Conservation (phyloP, 2,797 vertebrate genomes). For the Myotis pilosus region DNA sequence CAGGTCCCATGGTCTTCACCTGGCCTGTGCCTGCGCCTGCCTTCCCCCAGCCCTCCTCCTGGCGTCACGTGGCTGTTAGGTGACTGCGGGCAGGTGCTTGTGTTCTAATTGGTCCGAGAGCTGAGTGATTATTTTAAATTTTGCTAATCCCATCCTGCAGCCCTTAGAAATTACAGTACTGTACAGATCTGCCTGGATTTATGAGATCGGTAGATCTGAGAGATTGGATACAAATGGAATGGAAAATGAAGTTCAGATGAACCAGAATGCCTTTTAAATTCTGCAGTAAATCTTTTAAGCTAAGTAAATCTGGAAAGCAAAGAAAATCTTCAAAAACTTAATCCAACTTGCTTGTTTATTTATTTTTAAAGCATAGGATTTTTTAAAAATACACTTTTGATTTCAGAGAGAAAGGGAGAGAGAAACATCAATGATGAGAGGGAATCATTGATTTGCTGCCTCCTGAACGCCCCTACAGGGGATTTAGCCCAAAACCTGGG, state of each 20-base stretch:
- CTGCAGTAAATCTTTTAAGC: not conserved
- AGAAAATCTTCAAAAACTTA: not conserved
- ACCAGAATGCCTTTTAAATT: constrained; percentile 11
- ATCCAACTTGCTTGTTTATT: not conserved
- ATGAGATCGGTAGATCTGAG: not conserved
- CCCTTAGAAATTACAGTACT: not conserved
- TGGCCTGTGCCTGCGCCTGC: not conserved
- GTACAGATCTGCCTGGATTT: not conserved
- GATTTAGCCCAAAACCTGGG: no score
- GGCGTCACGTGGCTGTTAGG: not conserved
- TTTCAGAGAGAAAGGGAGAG: no score
- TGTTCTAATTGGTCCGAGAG: not conserved
- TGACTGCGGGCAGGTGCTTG: not conserved
- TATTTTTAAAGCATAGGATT: no score
- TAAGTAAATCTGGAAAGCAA: not conserved
- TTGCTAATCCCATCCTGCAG: not conserved
- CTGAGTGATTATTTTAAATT: not conserved
- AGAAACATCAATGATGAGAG: no score
- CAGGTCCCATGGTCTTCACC: not conserved
- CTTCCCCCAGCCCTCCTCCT: not conserved
- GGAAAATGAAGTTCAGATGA: not conserved
- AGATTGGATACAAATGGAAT: not conserved
- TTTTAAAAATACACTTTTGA: no score
- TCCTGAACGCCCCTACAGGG: no score
- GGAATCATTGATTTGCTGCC: no score